Percentiles rank a stretch among this genome's conserved stretches.
phyloP scores from a whole-genome alignment of 2,113 vertebrate species.

The Noctilio leporinus region DNA sequence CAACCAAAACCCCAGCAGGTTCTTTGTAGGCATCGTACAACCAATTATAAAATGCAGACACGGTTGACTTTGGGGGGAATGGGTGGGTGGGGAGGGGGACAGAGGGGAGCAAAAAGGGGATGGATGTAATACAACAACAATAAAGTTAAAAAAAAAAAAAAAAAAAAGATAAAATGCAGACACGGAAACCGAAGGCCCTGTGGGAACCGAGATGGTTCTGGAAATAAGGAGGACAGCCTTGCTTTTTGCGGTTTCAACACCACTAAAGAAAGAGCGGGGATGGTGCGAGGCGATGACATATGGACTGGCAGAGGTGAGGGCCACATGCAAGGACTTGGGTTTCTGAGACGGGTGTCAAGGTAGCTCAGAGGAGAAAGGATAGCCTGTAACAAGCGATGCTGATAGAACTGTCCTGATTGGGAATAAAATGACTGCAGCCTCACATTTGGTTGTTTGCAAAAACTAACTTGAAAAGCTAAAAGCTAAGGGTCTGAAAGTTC shows the following conservation, averaged over 20 bases:
- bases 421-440: not conserved
- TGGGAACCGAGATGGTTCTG: not conserved
- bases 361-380: no score
- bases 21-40: no score
- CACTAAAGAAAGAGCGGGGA: fast-evolving
- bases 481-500: not conserved
- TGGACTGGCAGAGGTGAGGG: no score
- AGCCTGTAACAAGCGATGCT: not conserved
- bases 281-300: fast-evolving
- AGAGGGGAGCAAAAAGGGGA: no score
- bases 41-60: fast-evolving
- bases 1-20: not conserved
- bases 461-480: not conserved
- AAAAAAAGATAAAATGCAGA: no score
- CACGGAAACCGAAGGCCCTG: not conserved
- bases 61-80: no score
- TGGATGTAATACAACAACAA: no score
- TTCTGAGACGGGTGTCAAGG: not conserved
- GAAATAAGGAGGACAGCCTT: not conserved
- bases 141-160: no score
- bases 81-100: no score
- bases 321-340: fast-evolving
- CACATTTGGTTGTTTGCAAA: not conserved
- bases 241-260: not conserved
- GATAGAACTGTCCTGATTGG: not conserved